These are phyloP conservation scores for Pantherophis guttatus DNA, from an alignment of 2,113 vertebrate genomes.

Conservation along the genomic window DNA sequence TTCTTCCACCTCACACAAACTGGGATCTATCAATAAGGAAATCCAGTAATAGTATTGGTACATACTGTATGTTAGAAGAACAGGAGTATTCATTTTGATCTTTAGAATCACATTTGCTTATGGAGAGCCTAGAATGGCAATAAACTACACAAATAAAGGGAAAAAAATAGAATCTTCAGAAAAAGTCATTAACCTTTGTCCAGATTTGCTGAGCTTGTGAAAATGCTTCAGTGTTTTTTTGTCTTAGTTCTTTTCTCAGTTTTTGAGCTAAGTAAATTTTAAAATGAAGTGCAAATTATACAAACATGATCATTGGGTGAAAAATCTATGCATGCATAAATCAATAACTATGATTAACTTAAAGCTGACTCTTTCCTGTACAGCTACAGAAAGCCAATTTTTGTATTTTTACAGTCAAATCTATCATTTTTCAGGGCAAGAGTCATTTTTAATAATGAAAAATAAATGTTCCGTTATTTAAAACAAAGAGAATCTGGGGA, in stretches of 20 bases:
- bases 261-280: not conserved
- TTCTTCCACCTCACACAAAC: no score
- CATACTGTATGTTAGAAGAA: not conserved
- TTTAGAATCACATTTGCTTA: not conserved
- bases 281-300: not conserved
- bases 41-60: no score
- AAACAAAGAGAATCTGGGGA: not conserved
- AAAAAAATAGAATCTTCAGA: slow-evolving; percentile 24
- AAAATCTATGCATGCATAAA: not conserved
- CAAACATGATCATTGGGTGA: not conserved
- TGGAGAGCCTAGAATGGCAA: not conserved
- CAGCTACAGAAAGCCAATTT: not conserved
- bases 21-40: no score
- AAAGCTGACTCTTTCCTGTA: not conserved
- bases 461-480: not conserved
- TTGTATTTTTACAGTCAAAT: not conserved
- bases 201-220: not conserved
- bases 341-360: not conserved
- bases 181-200: not conserved
- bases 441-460: not conserved
- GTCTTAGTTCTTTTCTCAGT: not conserved
- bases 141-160: slow-evolving; percentile 5
- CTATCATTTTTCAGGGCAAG: not conserved
- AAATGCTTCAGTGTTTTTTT: not conserved
- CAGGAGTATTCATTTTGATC: not conserved